Conservation (phyloP, 2,888 invertebrate species). For the Falcaria lacertinaria region DNA sequence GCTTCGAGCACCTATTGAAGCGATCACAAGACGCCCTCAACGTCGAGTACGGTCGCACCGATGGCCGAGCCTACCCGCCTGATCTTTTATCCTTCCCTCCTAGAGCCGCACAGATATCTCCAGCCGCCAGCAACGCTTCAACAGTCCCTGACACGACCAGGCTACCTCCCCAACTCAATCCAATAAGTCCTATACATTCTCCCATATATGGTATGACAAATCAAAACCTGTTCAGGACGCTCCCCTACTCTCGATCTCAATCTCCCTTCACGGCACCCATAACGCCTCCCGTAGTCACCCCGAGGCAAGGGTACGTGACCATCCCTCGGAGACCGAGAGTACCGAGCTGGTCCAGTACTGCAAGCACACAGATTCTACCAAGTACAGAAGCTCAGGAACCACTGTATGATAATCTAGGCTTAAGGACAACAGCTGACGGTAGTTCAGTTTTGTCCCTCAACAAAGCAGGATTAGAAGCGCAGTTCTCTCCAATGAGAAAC, state of each 20-base stretch:
- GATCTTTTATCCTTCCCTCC: conserved; percentile 90
- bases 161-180: conserved; percentile 77
- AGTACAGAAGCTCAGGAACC: conserved; percentile 84
- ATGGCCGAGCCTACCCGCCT: conserved; percentile 85
- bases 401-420: conserved; percentile 91
- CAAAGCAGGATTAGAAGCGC: conserved; percentile 81
- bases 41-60: conserved; percentile 76
- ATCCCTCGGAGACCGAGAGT: conserved; percentile 91
- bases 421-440: conserved; percentile 92
- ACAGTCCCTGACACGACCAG: conserved; percentile 87
- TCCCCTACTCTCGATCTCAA: conserved; percentile 88
- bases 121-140: conserved; percentile 89
- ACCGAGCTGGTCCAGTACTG: conserved; percentile 88
- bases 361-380: conserved; percentile 74
- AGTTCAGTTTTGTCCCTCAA: conserved; percentile 89
- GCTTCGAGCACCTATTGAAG: conserved; percentile 81
- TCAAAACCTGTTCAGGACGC: conserved; percentile 85
- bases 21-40: conserved; percentile 77
- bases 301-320: conserved; percentile 91
- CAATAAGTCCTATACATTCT: conserved; percentile 84
- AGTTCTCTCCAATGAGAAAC: conserved; percentile 81
- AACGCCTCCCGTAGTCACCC: conserved; percentile 83
- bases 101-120: conserved; percentile 84
- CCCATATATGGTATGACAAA: conserved; percentile 83
- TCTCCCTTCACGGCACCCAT: conserved; percentile 86